Evolutionary conservation across 2,888 invertebrate species (phyloP).

Genomic region (Tachina lurida): DNA sequence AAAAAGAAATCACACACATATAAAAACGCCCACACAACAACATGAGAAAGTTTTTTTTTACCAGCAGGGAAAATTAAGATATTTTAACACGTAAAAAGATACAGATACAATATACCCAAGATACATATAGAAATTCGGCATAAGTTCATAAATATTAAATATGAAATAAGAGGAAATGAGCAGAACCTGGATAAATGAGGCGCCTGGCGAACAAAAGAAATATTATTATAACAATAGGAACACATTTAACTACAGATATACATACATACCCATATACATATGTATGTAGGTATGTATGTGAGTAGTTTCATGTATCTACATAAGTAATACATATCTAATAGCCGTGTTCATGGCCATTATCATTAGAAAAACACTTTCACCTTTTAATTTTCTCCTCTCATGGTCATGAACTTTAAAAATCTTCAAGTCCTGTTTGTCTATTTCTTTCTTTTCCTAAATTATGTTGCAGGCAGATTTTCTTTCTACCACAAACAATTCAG

Average conservation of each 20-base stretch:
- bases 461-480: slow-evolving; percentile 26
- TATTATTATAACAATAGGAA: background rate
- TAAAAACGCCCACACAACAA: slow-evolving; percentile 63
- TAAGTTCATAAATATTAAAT: slow-evolving; percentile 80
- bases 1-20: slow-evolving; percentile 34
- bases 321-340: background rate
- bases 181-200: slow-evolving; percentile 49
- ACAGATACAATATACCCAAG: background rate
- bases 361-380: slow-evolving; percentile 63
- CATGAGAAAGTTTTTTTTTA: slow-evolving; percentile 61
- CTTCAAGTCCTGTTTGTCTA: slow-evolving; percentile 17
- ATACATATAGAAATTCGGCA: slow-evolving; percentile 75
- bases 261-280: background rate
- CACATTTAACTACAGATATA: background rate
- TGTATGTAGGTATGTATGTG: no score
- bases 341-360: slow-evolving; percentile 25
- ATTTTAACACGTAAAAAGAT: slow-evolving; percentile 52
- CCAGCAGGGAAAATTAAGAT: slow-evolving; percentile 57
- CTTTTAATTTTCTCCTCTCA: slow-evolving; percentile 35
- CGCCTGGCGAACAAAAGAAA: slow-evolving; percentile 60
- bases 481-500: slow-evolving; percentile 61
- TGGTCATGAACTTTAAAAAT: slow-evolving; percentile 43
- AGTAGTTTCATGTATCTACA: background rate
- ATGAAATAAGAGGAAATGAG: slow-evolving; percentile 65
- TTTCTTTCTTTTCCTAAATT: background rate